Evolutionary conservation across 2,113 vertebrate genomes (phyloP).

Genomic region (Sinocyclocheilus anshuiensis): DNA sequence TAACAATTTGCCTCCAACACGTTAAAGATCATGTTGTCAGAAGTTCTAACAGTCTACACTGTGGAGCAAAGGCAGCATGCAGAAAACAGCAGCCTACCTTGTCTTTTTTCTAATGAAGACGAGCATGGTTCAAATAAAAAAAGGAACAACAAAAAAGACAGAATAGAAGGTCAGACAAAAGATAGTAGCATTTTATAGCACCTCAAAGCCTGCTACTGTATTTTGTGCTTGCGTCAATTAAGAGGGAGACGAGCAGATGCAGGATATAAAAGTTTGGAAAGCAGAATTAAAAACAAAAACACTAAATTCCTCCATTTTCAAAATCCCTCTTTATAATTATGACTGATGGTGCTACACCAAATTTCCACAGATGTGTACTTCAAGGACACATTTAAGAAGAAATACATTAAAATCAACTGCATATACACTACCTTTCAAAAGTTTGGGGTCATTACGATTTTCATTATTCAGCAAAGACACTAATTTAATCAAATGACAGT

Average conservation of each 20-base stretch:
- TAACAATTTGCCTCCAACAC: background rate
- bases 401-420: background rate
- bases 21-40: background rate
- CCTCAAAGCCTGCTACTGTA: background rate
- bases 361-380: background rate
- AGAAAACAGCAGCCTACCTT: slow-evolving; percentile 75
- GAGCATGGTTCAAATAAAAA: slow-evolving; percentile 55
- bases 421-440: background rate
- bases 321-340: background rate
- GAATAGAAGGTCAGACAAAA: slow-evolving; percentile 29
- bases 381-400: background rate
- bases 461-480: background rate
- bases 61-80: slow-evolving; percentile 66
- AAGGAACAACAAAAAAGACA: background rate
- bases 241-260: background rate
- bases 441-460: background rate
- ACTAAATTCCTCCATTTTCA: background rate
- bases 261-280: background rate
- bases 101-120: slow-evolving; percentile 80
- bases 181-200: background rate
- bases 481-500: background rate
- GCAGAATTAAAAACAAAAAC: background rate
- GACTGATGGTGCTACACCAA: background rate
- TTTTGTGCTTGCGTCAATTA: background rate
- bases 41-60: slow-evolving; percentile 20